Conservation (phyloP, 2,113 vertebrate genomes). For the Austrofundulus limnaeus region DNA sequence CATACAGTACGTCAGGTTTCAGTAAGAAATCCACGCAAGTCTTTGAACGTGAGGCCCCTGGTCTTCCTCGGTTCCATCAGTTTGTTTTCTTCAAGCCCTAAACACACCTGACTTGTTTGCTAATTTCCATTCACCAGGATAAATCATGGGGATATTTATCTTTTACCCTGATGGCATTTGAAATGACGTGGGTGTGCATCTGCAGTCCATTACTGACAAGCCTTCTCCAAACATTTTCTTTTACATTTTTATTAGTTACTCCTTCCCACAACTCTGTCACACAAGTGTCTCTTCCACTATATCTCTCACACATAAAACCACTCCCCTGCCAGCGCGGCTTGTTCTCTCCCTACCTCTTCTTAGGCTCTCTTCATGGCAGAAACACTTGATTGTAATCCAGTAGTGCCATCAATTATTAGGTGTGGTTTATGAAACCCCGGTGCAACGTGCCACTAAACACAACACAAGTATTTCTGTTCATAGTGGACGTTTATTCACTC, state of each 20-base stretch:
- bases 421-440: constrained; percentile 55
- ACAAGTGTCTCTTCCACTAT: constrained; percentile 30
- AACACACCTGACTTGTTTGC: no score
- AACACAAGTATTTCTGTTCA: constrained; percentile 30
- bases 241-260: background rate
- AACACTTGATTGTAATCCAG: constrained; percentile 47
- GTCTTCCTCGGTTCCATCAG: no score
- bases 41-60: no score
- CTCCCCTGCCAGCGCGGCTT: background rate
- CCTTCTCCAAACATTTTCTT: constrained; percentile 8
- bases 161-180: no score
- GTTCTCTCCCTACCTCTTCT: background rate
- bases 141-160: no score
- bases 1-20: no score
- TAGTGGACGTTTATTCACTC: constrained; percentile 54
- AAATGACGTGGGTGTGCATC: constrained; percentile 4
- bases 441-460: constrained; percentile 57
- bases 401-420: constrained; percentile 64
- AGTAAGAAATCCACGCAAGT: no score
- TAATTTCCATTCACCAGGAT: no score
- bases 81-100: no score
- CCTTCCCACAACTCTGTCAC: background rate
- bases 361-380: background rate
- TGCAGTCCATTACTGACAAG: constrained; percentile 6
- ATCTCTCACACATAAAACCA: constrained; percentile 10